Percentiles rank a stretch among this genome's conserved stretches.
These are phyloP conservation scores for Matsumurasca onukii DNA, from an alignment of 1,140 invertebrate species.

Conservation along the genomic window DNA sequence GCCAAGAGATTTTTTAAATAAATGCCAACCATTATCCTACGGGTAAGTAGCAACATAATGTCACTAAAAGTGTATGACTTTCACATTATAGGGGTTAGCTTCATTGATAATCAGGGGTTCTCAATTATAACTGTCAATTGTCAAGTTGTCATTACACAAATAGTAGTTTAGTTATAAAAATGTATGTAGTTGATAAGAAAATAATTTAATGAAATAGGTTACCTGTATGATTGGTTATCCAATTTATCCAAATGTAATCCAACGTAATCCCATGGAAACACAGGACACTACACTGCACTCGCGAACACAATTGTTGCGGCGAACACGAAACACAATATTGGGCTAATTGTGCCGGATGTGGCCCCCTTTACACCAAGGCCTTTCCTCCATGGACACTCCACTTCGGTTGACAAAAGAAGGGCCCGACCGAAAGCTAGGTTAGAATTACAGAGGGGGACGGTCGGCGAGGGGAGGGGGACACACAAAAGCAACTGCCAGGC, in stretches of 20 bases:
- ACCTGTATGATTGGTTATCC: conserved; percentile 7
- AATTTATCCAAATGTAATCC: conserved; percentile 12
- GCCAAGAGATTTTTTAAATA: too few relatives aligned
- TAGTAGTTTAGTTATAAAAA: background rate
- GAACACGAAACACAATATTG: background rate
- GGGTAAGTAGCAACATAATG: too few relatives aligned
- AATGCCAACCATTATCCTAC: too few relatives aligned
- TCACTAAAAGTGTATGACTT: too few relatives aligned
- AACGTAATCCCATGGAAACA: conserved; percentile 12
- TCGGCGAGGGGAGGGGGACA: background rate
- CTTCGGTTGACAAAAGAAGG: conserved; percentile 10
- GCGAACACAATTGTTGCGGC: too few relatives aligned
- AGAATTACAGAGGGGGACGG: conserved; percentile 12
- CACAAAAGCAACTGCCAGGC: conserved; percentile 20
- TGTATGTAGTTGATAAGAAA: background rate
- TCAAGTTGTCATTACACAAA: too few relatives aligned
- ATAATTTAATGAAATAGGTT: background rate
- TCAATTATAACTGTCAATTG: too few relatives aligned
- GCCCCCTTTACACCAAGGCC: background rate
- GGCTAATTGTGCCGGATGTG: conserved; percentile 1
- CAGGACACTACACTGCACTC: background rate
- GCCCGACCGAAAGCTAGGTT: conserved; percentile 18
- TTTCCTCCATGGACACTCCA: conserved; percentile 9
- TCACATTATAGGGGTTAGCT: too few relatives aligned
- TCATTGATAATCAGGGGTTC: too few relatives aligned